Conservation (phyloP, 2,797 vertebrate genomes). For the Ctenochaetus hawaiiensis region DNA sequence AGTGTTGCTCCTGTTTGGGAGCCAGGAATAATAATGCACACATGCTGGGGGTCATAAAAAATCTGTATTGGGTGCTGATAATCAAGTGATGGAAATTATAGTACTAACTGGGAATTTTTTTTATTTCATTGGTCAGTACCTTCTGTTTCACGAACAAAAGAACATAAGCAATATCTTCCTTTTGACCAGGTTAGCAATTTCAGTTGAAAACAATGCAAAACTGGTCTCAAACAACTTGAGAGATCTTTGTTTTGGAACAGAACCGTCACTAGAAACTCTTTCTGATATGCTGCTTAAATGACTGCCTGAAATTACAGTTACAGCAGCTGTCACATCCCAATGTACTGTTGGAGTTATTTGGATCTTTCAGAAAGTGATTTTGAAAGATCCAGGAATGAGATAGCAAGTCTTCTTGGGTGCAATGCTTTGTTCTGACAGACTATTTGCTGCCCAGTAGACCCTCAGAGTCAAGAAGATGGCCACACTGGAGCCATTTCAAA, state of each 20-base stretch:
- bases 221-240: neutral
- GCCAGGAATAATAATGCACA: no score
- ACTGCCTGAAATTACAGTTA: neutral
- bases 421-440: neutral
- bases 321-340: neutral
- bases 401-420: neutral
- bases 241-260: neutral
- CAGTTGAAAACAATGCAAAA: neutral
- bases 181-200: neutral
- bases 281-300: neutral
- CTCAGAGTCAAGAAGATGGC: neutral
- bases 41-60: no score
- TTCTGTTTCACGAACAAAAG: neutral
- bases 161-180: neutral
- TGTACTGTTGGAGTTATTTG: conserved; percentile 8
- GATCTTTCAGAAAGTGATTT: neutral
- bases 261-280: neutral
- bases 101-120: no score
- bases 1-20: no score
- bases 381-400: neutral
- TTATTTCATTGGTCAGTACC: no score
- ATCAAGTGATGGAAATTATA: no score
- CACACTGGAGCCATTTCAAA: conserved; percentile 12
- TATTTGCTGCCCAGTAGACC: neutral
- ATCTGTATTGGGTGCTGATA: no score